These are phyloP conservation scores for Babyrousa celebensis DNA, from an alignment of 2,797 vertebrate species.

Conservation along the genomic window DNA sequence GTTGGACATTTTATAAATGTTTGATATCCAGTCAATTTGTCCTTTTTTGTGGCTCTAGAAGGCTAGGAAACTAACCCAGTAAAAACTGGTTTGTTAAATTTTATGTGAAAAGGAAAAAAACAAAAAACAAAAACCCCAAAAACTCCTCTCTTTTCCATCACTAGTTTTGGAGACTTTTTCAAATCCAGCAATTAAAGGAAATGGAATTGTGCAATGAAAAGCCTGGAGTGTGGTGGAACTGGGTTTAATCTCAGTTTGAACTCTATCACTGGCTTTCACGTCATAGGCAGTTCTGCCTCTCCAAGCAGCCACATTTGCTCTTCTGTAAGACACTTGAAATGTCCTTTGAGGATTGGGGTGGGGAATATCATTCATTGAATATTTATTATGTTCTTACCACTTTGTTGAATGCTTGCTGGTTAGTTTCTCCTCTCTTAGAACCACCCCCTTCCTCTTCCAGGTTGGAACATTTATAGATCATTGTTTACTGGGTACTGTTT, in stretches of 20 bases:
- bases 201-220: not conserved
- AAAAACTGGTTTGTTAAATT: slow-evolving; percentile 7
- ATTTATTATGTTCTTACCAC: not conserved
- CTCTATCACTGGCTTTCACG: not conserved
- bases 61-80: slow-evolving; percentile 2
- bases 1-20: not conserved
- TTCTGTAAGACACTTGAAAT: not conserved
- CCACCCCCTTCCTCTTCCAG: not conserved
- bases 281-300: not conserved
- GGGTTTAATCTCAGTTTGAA: not conserved
- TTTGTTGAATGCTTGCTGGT: not conserved
- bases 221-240: not conserved
- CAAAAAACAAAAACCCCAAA: not conserved
- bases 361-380: not conserved
- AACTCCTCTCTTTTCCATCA: not conserved
- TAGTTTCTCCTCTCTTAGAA: not conserved
- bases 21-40: slow-evolving; percentile 24
- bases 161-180: not conserved
- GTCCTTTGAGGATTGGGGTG: not conserved
- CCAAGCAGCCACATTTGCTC: not conserved
- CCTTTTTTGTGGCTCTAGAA: not conserved
- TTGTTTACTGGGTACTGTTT: not conserved
- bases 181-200: not conserved
- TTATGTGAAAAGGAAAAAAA: slow-evolving; percentile 7
- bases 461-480: not conserved